A percentile compares a stretch with the other conserved stretches of the same genome.
Evolutionary conservation across 2,113 vertebrate species (phyloP).

Genomic region (Pygathrix nemaeus): DNA sequence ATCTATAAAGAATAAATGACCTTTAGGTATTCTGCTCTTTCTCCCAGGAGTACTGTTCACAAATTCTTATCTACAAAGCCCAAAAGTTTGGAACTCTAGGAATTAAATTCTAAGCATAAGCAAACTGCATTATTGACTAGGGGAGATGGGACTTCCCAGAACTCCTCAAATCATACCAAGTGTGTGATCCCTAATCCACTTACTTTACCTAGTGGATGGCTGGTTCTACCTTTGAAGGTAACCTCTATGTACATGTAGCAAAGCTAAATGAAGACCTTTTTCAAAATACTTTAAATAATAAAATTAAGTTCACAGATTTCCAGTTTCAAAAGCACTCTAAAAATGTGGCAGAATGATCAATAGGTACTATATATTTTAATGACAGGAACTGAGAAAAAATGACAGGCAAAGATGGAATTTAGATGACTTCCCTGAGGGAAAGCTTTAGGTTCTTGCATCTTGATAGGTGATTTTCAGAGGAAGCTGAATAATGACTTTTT

Average conservation of each 20-base stretch:
- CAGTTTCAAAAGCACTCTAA: not conserved
- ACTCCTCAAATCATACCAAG: not conserved
- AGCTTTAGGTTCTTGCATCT: conserved; percentile 63
- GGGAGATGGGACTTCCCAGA: not conserved
- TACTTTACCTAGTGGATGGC: not conserved
- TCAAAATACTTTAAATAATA: not conserved
- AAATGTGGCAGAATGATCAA: conserved; percentile 50
- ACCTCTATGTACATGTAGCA: not conserved
- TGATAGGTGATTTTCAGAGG: conserved; percentile 61
- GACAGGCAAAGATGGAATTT: not conserved
- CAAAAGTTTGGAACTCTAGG: not conserved
- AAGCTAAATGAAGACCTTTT: not conserved
- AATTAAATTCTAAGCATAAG: not conserved
- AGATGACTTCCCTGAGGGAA: conserved; percentile 49
- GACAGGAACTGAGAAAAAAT: not conserved
- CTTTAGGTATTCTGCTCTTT: not conserved
- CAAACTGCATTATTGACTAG: not conserved
- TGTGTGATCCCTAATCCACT: not conserved
- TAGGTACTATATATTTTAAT: conserved; percentile 55
- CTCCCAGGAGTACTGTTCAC: not conserved
- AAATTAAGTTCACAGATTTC: conserved; percentile 36
- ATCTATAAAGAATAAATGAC: not conserved
- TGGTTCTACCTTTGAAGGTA: not conserved
- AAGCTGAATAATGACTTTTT: conserved; percentile 49
- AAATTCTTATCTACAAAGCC: not conserved